These are phyloP conservation scores for Halictus quadricinctus DNA, from an alignment of 2,888 invertebrate genomes.

Conservation along the genomic window DNA sequence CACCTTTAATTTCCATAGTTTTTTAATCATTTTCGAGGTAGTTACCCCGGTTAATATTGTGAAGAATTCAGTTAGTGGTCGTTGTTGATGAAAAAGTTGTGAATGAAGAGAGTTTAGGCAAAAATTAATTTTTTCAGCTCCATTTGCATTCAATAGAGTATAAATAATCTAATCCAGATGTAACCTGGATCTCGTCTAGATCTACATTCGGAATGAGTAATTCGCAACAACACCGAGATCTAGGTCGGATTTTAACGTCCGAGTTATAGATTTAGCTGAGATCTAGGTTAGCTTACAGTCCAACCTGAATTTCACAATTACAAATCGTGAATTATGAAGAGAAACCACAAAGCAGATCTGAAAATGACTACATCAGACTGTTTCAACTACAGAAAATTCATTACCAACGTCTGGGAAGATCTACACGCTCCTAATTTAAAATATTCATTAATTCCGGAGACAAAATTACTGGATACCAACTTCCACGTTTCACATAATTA, in stretches of 20 bases:
- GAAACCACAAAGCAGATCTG: background rate
- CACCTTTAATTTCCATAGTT: background rate
- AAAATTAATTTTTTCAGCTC: background rate
- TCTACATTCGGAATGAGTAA: background rate
- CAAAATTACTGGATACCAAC: background rate
- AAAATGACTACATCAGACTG: background rate
- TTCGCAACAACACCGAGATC: background rate
- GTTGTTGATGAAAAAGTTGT: background rate
- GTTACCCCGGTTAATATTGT: background rate
- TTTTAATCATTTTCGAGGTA: background rate
- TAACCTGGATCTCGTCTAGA: background rate
- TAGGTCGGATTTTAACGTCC: background rate
- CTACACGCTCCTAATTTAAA: background rate
- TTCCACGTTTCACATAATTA: slow-evolving; percentile 1
- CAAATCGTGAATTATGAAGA: background rate
- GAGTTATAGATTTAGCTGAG: background rate
- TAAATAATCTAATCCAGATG: background rate
- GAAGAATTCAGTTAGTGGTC: background rate
- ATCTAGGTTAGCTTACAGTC: background rate
- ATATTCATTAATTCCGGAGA: background rate
- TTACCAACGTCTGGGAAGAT: background rate
- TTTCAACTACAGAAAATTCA: background rate
- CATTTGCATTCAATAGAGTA: background rate
- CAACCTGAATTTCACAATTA: background rate
- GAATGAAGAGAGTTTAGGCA: background rate